Conservation (phyloP, 2,888 invertebrate species). For the Dolichomitus sp. region DNA sequence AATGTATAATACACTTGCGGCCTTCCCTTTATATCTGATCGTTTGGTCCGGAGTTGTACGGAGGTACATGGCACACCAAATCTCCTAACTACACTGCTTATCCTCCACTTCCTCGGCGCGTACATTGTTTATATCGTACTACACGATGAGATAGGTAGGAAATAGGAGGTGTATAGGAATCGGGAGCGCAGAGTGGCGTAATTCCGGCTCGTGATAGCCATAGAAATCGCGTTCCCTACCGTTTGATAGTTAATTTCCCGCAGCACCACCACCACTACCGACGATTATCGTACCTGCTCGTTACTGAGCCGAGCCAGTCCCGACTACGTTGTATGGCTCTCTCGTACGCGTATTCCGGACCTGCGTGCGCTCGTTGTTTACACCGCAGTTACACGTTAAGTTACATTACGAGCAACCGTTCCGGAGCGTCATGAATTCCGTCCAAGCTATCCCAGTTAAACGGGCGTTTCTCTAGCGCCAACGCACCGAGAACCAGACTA, state of each 20-base stretch:
- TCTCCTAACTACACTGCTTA: slow-evolving; percentile 49
- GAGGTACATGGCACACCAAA: slow-evolving; percentile 27
- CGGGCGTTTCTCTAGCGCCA: slow-evolving; percentile 54
- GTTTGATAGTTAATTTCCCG: slow-evolving; percentile 73
- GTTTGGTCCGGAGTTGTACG: slow-evolving; percentile 38
- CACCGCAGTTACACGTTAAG: slow-evolving; percentile 75
- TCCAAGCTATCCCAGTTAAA: slow-evolving; percentile 59
- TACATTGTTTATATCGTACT: slow-evolving; percentile 64
- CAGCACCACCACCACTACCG: slow-evolving; percentile 52
- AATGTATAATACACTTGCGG: slow-evolving; percentile 56
- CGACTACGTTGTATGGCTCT: slow-evolving; percentile 45
- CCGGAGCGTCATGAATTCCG: slow-evolving; percentile 73
- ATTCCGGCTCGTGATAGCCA: slow-evolving; percentile 65
- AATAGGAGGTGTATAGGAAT: slow-evolving; percentile 50
- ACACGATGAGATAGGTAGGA: slow-evolving; percentile 58
- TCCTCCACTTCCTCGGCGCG: slow-evolving; percentile 34
- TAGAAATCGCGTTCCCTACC: slow-evolving; percentile 68
- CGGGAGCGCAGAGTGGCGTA: slow-evolving; percentile 46
- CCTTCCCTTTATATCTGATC: slow-evolving; percentile 62
- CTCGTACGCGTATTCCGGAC: slow-evolving; percentile 45
- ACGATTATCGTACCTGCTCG: slow-evolving; percentile 76
- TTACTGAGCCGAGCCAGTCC: slow-evolving; percentile 66
- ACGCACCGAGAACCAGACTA: slow-evolving; percentile 28
- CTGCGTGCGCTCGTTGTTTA: slow-evolving; percentile 70
- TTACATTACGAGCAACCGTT: slow-evolving; percentile 75